Evolutionary conservation across 2,113 vertebrate species (phyloP).

Genomic region (Amphiprion ocellaris): DNA sequence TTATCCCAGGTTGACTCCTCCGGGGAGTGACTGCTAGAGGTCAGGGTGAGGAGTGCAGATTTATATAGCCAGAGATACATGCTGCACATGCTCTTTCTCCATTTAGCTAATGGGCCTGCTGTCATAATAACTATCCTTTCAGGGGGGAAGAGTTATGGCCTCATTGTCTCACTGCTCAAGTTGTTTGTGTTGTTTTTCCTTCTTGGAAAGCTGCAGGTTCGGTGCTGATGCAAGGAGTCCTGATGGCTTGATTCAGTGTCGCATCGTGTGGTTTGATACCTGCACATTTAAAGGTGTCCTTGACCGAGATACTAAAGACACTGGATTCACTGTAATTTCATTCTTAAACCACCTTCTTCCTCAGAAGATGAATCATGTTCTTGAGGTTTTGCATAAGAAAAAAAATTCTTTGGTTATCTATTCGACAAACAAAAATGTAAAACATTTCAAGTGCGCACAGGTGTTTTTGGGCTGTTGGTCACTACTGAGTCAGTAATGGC

Average conservation of each 20-base stretch:
- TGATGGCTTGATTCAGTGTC: conserved; percentile 9
- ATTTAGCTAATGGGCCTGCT: conserved; percentile 72
- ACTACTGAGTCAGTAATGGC: no score
- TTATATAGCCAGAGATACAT: conserved; percentile 60
- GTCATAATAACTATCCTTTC: conserved; percentile 66
- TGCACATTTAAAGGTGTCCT: background rate
- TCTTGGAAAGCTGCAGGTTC: conserved; percentile 50
- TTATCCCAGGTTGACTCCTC: conserved; percentile 61
- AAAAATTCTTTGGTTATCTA: background rate
- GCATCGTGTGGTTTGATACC: conserved; percentile 7
- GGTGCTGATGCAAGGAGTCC: conserved; percentile 10
- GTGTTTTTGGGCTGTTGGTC: no score
- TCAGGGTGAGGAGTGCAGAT: conserved; percentile 71
- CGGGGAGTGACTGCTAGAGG: conserved; percentile 52
- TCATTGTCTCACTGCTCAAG: conserved; percentile 67
- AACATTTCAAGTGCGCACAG: no score
- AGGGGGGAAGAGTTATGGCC: conserved; percentile 61
- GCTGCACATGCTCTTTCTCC: conserved; percentile 64
- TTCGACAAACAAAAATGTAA: no score
- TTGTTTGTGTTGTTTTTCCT: conserved; percentile 38
- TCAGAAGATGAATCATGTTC: background rate
- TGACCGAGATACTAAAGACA: conserved; percentile 5
- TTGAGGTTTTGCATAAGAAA: background rate
- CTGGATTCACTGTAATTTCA: background rate
- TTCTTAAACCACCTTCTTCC: background rate